Evolutionary conservation across 2,797 vertebrate genomes (phyloP), one percentile per base, ranked within the genome.

Genomic region (Choloepus didactylus): DNA sequence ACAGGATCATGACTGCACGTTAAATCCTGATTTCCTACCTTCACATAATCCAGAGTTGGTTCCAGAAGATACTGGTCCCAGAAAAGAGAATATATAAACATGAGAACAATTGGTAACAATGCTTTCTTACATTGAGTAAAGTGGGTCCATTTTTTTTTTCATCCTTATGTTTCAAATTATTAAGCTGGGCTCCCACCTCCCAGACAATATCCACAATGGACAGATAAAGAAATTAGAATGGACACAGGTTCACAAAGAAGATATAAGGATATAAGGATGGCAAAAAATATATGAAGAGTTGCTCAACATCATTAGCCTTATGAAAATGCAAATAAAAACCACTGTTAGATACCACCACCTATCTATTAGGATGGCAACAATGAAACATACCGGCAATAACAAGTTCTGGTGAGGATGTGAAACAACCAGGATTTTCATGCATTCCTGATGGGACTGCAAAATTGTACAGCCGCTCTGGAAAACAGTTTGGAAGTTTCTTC

Each of bases 1-100:
- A 41, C 31, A 54, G 49, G 31, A 29, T n/a, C 44, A 23, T n/a
- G 19, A 56, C 27, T 3, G 29, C 46, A n/a, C 0, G 49, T 56
- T 64, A 70, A 73, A 72, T 81, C 15, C 35, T 7, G 31, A 35
- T 49, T 91, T 87, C 98, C 97, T 99, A 99, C 99, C 99, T 99
- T 99, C 92, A 99, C 99, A 77, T 99, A 99, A 84, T 99, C 99
- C 98, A 98, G 93, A 4, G 98, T 69, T 92, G 98, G 96, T 90
- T 99, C 99, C 97, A 98, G 97, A 93, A 98, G 92, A 97, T 97
- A 98, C 69, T 98, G 97, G 92, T 98, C 98, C 98, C 99, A 99
- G 97, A 72, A 97, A 98, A 98, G 76, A 98, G 96, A 98, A 97
- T 98, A 96, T n/a, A 84, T 2, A 95, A 67, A 1, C 2, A 49